A percentile compares a stretch with the other conserved stretches of the same genome.
Evolutionary conservation across 1,140 invertebrate genomes (phyloP).

Genomic region (Brachionus asplanchnoidis): DNA sequence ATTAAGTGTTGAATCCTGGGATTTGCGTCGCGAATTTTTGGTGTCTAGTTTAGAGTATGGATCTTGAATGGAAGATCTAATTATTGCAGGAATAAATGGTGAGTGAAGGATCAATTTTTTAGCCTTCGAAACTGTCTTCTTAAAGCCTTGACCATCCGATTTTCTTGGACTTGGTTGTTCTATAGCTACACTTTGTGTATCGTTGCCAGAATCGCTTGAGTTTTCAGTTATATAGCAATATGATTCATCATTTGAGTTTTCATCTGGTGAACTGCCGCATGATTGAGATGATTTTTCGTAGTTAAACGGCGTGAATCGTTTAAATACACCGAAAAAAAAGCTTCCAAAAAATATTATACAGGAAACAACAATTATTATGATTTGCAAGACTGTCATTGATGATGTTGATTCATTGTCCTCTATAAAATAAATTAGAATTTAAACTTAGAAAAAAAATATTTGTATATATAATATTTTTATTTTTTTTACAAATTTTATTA

Average conservation of each 20-base stretch:
- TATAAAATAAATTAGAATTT: not conserved
- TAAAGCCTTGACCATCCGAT: not conserved
- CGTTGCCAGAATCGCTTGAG: not conserved
- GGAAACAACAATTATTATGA: constrained; percentile 7
- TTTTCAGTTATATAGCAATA: not conserved
- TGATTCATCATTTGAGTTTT: too few species aligned
- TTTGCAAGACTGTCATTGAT: not conserved
- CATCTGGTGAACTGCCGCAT: not conserved
- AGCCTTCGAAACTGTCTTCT: not conserved
- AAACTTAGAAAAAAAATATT: not conserved
- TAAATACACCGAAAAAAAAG: constrained; percentile 39
- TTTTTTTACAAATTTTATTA: too few species aligned
- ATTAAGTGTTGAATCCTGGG: not conserved
- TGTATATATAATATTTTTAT: too few species aligned
- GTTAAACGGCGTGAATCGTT: constrained; percentile 33
- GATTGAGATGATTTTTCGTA: not conserved
- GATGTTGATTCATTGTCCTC: not conserved
- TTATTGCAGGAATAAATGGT: not conserved
- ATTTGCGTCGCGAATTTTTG: not conserved
- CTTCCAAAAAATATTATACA: constrained; percentile 29
- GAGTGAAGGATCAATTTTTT: constrained; percentile 8
- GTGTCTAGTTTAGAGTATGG: not conserved
- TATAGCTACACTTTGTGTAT: not conserved
- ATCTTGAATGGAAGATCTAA: not conserved
- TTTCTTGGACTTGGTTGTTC: not conserved